Percentiles rank a stretch among this genome's conserved stretches.
Conservation (phyloP, 2,888 invertebrate species). For the Melanotus villosus region DNA sequence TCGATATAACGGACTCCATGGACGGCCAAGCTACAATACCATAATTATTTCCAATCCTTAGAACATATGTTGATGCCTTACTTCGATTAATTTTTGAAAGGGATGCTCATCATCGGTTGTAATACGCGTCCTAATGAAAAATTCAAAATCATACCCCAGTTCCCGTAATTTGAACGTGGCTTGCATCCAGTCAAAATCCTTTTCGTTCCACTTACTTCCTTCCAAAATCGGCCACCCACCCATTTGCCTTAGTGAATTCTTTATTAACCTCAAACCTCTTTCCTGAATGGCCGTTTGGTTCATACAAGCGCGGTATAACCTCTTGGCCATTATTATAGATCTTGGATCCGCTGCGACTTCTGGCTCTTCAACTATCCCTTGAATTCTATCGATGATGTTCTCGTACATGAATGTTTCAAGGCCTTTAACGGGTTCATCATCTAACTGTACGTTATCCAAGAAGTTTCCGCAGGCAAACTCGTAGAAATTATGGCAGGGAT, state of each 20-base stretch:
- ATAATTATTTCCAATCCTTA: too few species aligned
- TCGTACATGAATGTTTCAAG: slow-evolving; percentile 43
- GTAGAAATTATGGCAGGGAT: slow-evolving; percentile 55
- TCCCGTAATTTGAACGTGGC: slow-evolving; percentile 60
- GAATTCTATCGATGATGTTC: slow-evolving; percentile 47
- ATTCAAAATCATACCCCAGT: slow-evolving; percentile 61
- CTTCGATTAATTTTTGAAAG: slow-evolving; percentile 60
- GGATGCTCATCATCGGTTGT: slow-evolving; percentile 57
- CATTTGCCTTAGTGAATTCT: slow-evolving; percentile 66
- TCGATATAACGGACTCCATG: not conserved
- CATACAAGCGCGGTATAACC: slow-evolving; percentile 61
- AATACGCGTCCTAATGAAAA: slow-evolving; percentile 60
- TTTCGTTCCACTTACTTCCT: slow-evolving; percentile 67
- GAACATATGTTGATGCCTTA: too few species aligned
- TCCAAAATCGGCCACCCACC: slow-evolving; percentile 75
- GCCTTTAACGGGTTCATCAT: slow-evolving; percentile 43
- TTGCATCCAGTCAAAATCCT: slow-evolving; percentile 63
- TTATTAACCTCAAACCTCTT: slow-evolving; percentile 61
- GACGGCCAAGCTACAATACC: slow-evolving; percentile 17
- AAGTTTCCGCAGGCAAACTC: slow-evolving; percentile 54
- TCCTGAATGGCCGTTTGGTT: slow-evolving; percentile 60
- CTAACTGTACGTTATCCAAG: slow-evolving; percentile 42
- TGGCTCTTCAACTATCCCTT: slow-evolving; percentile 54
- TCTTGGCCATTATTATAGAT: slow-evolving; percentile 51
- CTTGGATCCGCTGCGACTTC: slow-evolving; percentile 45